These are phyloP conservation scores for Idaea straminata DNA, from an alignment of 2,888 invertebrate species.

Conservation along the genomic window DNA sequence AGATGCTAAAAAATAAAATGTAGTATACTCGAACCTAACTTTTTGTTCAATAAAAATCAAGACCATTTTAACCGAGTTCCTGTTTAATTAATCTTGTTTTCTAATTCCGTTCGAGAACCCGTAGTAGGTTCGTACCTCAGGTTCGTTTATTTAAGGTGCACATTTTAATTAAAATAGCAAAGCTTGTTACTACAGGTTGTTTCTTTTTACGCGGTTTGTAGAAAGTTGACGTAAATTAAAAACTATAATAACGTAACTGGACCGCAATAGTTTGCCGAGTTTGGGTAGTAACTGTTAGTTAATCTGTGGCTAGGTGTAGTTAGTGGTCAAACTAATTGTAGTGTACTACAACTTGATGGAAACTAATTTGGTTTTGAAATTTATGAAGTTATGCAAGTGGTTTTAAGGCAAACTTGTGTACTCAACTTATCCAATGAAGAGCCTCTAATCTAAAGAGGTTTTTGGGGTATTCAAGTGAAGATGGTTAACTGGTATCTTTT, in stretches of 20 bases:
- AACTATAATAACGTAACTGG: slow-evolving; percentile 8
- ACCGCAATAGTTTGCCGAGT: background rate
- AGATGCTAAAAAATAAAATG: no score
- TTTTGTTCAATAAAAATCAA: no score
- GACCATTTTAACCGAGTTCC: background rate
- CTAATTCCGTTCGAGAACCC: slow-evolving; percentile 4
- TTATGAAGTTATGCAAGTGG: slow-evolving; percentile 4
- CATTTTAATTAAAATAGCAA: slow-evolving; percentile 23
- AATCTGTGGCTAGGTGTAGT: background rate
- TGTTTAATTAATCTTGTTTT: background rate
- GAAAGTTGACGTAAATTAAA: slow-evolving; percentile 11
- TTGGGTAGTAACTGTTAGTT: background rate
- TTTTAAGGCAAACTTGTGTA: background rate
- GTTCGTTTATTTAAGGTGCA: slow-evolving; percentile 23
- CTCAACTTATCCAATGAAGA: no score
- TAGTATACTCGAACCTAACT: no score
- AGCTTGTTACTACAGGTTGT: slow-evolving; percentile 13
- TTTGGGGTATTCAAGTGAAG: no score
- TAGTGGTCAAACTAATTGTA: background rate
- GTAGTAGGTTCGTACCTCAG: slow-evolving; percentile 7
- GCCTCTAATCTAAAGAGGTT: no score
- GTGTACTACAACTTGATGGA: background rate
- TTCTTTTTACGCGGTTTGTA: slow-evolving; percentile 16
- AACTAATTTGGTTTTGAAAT: background rate
- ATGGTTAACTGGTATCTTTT: no score